These are phyloP conservation scores for Silurus glanis DNA, from an alignment of 2,113 vertebrate genomes.

Conservation along the genomic window DNA sequence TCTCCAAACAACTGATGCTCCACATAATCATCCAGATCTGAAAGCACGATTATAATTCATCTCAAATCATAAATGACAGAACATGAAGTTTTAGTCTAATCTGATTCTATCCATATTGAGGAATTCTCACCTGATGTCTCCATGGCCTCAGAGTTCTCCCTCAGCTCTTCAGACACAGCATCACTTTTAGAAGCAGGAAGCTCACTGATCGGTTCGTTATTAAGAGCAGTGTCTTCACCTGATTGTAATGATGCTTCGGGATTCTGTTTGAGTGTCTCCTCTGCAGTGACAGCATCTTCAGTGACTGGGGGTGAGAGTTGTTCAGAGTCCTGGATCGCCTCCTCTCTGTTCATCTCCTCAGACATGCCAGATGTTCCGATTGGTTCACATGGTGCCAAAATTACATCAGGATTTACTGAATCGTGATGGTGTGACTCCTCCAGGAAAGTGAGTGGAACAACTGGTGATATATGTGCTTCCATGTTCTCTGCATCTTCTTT, in stretches of 20 bases:
- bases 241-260: not conserved
- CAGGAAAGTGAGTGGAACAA: not conserved
- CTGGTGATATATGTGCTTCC: not conserved
- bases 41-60: not conserved
- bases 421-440: conserved; percentile 29
- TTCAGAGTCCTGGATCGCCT: not conserved
- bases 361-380: not conserved
- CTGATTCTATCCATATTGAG: not conserved
- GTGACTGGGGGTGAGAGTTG: not conserved
- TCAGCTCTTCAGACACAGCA: not conserved
- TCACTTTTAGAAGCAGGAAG: not conserved
- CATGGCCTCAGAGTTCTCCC: conserved; percentile 35
- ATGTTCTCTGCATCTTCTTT: not conserved
- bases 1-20: conserved; percentile 70
- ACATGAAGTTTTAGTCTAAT: not conserved
- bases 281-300: not conserved
- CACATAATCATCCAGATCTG: conserved; percentile 73
- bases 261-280: not conserved
- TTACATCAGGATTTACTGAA: not conserved
- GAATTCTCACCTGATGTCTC: conserved; percentile 62
- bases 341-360: not conserved
- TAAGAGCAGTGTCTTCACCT: not conserved
- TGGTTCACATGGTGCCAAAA: conserved; percentile 6
- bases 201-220: not conserved
- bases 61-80: not conserved